These are phyloP conservation scores for Mayetiola destructor DNA, from an alignment of 2,888 invertebrate genomes.

Conservation along the genomic window DNA sequence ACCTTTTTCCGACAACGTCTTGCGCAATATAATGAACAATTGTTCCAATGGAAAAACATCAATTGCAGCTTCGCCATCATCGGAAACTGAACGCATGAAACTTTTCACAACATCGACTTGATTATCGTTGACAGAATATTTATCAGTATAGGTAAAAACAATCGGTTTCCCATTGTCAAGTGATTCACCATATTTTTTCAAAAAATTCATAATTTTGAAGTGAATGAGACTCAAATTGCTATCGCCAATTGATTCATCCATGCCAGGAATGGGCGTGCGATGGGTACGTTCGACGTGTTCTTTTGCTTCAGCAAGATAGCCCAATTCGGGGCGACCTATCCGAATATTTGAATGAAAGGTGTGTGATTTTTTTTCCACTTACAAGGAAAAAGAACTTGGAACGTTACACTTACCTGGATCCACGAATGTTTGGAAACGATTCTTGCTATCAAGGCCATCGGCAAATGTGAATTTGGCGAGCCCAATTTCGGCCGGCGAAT, in stretches of 20 bases:
- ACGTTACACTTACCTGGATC: not conserved
- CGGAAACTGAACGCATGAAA: not conserved
- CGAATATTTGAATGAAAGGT: too few relatives aligned
- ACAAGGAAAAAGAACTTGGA: too few relatives aligned
- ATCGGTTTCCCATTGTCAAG: not conserved
- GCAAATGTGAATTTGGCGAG: not conserved
- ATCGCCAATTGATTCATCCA: constrained; percentile 25
- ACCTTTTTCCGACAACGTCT: not conserved
- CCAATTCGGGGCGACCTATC: constrained; percentile 22
- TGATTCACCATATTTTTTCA: constrained; percentile 22
- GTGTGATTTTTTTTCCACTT: too few relatives aligned
- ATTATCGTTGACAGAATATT: not conserved
- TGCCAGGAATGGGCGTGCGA: constrained; percentile 34
- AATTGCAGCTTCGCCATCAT: not conserved
- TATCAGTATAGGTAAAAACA: not conserved
- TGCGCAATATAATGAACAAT: not conserved
- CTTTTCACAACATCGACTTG: not conserved
- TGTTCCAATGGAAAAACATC: constrained; percentile 2
- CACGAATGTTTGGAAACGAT: not conserved
- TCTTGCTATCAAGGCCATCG: not conserved
- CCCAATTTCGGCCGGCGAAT: not conserved
- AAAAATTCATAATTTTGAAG: constrained; percentile 31
- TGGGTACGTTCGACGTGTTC: constrained; percentile 35
- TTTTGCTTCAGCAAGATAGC: constrained; percentile 35
- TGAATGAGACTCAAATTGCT: constrained; percentile 26